Conservation (phyloP, 1,140 invertebrate species). For the Drosophila nigromelanica region DNA sequence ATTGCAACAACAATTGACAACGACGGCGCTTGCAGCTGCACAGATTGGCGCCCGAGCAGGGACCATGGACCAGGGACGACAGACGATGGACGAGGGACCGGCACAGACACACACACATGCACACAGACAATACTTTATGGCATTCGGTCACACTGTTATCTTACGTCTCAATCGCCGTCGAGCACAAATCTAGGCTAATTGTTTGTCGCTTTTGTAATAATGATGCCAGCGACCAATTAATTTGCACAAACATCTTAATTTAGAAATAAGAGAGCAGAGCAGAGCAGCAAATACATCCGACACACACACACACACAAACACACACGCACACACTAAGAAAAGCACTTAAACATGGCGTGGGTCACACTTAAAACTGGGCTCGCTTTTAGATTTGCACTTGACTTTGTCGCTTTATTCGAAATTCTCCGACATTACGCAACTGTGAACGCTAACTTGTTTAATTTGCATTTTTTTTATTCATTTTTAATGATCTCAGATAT, state of each 20-base stretch:
- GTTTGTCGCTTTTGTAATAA: conserved; percentile 82
- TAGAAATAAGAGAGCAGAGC: conserved; percentile 57
- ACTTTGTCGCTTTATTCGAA: background rate
- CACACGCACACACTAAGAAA: background rate
- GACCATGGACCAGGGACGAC: no score
- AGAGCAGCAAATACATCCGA: conserved; percentile 23
- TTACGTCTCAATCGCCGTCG: conserved; percentile 12
- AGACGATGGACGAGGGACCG: no score
- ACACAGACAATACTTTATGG: conserved; percentile 11
- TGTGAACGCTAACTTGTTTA: background rate
- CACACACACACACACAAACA: conserved; percentile 14
- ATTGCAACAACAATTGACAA: conserved; percentile 51
- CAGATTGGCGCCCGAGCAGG: conserved; percentile 48
- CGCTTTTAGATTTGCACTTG: conserved; percentile 2
- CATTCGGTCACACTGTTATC: conserved; percentile 21
- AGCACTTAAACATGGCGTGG: conserved; percentile 10
- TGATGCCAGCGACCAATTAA: conserved; percentile 82
- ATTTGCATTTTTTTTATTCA: background rate
- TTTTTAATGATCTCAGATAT: no score
- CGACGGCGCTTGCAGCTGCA: conserved; percentile 39
- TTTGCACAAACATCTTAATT: conserved; percentile 83
- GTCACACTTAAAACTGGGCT: conserved; percentile 13
- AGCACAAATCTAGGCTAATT: conserved; percentile 77
- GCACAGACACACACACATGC: conserved; percentile 1
- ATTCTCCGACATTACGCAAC: background rate